A percentile compares a stretch with the other conserved stretches of the same genome.
Conservation (phyloP, 2,113 vertebrate genomes). For the Entomyzon cyanotis region DNA sequence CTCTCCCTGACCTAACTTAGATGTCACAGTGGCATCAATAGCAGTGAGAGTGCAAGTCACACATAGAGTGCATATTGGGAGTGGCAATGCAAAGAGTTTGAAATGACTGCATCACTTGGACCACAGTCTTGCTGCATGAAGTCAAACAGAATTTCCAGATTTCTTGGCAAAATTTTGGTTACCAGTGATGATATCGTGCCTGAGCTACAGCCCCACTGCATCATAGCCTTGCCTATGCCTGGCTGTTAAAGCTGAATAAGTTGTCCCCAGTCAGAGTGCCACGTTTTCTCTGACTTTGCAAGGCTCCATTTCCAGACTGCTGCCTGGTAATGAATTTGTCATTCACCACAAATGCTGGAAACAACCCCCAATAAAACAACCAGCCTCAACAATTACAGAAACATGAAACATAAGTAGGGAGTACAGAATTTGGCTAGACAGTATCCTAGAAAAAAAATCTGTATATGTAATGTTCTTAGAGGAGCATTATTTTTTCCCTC, state of each 20-base stretch:
- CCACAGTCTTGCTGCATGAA: not conserved
- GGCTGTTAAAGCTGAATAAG: not conserved
- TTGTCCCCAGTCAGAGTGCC: not conserved
- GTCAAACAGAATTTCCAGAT: not conserved
- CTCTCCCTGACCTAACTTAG: not conserved
- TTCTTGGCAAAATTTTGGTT: not conserved
- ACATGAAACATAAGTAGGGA: not conserved
- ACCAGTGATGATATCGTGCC: not conserved
- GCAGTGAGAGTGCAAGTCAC: not conserved
- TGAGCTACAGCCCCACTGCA: not conserved
- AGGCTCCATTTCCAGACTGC: not conserved
- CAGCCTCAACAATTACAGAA: not conserved
- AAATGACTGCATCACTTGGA: not conserved
- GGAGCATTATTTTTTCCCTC: not conserved
- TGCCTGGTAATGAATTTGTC: not conserved
- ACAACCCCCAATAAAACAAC: not conserved
- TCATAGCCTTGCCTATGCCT: not conserved
- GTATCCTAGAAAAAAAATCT: not conserved
- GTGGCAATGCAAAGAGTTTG: not conserved
- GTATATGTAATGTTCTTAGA: not conserved
- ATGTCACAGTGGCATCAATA: not conserved
- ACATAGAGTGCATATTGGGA: no score
- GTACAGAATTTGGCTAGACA: not conserved
- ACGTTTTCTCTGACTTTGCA: not conserved
- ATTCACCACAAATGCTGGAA: not conserved